These are phyloP conservation scores for Okamejei kenojei DNA, from an alignment of 2,797 vertebrate genomes.

Conservation along the genomic window DNA sequence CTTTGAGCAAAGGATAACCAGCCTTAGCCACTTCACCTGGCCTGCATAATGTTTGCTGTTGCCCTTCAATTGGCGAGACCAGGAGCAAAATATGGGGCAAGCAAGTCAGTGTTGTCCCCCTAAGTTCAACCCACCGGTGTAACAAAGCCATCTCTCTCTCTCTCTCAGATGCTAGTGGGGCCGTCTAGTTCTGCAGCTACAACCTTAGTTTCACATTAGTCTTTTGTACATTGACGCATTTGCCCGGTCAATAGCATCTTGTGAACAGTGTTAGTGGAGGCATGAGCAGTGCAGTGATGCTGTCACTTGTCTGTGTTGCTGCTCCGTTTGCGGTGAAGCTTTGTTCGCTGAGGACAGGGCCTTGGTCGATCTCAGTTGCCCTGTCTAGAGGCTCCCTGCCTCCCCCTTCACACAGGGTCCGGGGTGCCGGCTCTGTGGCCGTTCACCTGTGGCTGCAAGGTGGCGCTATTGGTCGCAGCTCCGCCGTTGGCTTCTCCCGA, in stretches of 20 bases:
- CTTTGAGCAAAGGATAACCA: neutral
- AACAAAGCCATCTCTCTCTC: neutral
- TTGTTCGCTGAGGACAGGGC: neutral
- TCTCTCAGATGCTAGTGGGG: neutral
- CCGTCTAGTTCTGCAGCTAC: neutral
- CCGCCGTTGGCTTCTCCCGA: constrained; percentile 50
- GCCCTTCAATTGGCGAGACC: too few relatives aligned
- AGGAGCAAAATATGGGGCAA: too few relatives aligned
- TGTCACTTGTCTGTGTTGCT: fast-evolving
- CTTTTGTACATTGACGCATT: neutral
- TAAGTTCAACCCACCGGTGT: neutral
- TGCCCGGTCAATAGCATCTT: neutral
- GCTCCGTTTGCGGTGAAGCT: neutral
- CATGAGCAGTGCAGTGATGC: neutral
- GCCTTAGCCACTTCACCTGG: too few relatives aligned
- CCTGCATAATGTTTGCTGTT: too few relatives aligned
- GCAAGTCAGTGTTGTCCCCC: too few relatives aligned
- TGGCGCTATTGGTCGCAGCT: constrained; percentile 61
- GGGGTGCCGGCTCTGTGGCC: constrained; percentile 63
- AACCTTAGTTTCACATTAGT: neutral
- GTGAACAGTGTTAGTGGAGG: neutral
- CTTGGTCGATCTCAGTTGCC: constrained; percentile 17
- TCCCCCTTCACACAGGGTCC: constrained; percentile 65
- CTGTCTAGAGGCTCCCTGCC: neutral
- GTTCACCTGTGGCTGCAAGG: constrained; percentile 66